phyloP scores from a whole-genome alignment of 2,888 invertebrate species.

The Beris chalybata region DNA sequence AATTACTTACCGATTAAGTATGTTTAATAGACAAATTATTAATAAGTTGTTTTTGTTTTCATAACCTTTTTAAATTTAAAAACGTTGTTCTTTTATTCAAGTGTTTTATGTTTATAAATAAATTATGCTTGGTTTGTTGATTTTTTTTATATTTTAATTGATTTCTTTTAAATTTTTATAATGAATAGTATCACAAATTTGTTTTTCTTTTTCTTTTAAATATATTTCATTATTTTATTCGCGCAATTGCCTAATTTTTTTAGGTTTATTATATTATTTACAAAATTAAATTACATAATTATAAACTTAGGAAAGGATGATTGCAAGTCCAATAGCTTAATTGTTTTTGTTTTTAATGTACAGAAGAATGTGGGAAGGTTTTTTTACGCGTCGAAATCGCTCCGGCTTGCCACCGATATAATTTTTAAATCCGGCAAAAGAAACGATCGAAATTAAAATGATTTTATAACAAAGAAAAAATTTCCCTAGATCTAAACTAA shows the following conservation, averaged over 20 bases:
- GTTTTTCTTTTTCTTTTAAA: slow-evolving; percentile 34
- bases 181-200: slow-evolving; percentile 40
- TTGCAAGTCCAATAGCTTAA: slow-evolving; percentile 6
- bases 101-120: slow-evolving; percentile 4
- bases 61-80: background rate
- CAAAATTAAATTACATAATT: slow-evolving; percentile 20
- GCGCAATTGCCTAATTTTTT: background rate
- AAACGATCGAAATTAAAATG: no score
- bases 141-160: slow-evolving; percentile 18
- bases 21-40: background rate
- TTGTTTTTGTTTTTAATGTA: background rate
- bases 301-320: background rate
- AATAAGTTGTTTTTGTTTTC: background rate
- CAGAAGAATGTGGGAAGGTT: no score
- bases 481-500: no score
- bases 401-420: no score
- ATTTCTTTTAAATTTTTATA: slow-evolving; percentile 31
- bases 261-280: slow-evolving; percentile 25
- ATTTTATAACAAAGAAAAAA: no score
- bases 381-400: no score
- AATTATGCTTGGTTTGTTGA: background rate
- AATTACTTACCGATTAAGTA: background rate
- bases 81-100: background rate
- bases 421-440: no score
- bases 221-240: slow-evolving; percentile 8